Percentiles rank a stretch among this genome's conserved stretches.
Evolutionary conservation across 2,113 vertebrate genomes (phyloP).

Genomic region (Panthera leo): DNA sequence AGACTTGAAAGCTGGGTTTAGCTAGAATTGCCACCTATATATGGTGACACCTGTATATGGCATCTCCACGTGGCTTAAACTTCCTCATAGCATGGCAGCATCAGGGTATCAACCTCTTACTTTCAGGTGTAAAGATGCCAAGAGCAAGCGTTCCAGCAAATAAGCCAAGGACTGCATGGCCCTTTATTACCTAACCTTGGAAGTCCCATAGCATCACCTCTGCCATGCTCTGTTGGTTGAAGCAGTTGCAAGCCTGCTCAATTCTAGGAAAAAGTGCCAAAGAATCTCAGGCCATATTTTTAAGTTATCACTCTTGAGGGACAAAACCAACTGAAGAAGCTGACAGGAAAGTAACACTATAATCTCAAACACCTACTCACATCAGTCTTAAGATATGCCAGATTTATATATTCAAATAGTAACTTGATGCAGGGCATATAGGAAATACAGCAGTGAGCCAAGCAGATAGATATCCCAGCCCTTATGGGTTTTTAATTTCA

Average conservation of each 20-base stretch:
- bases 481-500: not conserved
- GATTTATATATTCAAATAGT: constrained; percentile 16
- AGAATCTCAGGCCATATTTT: not conserved
- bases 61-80: not conserved
- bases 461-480: not conserved
- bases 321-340: not conserved
- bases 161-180: not conserved
- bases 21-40: not conserved
- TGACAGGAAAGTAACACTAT: not conserved
- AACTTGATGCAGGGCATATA: not conserved
- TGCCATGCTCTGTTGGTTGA: not conserved
- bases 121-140: not conserved
- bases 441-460: not conserved
- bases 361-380: not conserved
- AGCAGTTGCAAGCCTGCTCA: not conserved
- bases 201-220: not conserved
- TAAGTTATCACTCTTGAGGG: not conserved
- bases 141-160: not conserved
- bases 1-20: not conserved
- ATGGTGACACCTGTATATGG: not conserved
- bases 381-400: not conserved
- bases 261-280: not conserved
- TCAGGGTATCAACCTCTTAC: not conserved
- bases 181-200: not conserved
- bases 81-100: not conserved